These are phyloP conservation scores for Acanthosepion lycidas DNA, from an alignment of 2,888 invertebrate genomes.

Conservation along the genomic window DNA sequence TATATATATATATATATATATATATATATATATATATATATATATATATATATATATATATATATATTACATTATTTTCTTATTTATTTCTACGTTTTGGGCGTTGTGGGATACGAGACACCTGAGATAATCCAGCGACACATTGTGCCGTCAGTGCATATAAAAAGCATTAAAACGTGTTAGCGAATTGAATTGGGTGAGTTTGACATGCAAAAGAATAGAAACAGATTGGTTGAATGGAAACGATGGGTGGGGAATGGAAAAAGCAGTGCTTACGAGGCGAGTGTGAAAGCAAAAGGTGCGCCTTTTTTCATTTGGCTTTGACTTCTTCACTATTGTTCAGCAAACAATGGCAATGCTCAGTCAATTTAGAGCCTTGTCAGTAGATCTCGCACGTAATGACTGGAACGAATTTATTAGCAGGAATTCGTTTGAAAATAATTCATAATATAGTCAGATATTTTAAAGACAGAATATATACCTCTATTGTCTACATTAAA, in stretches of 20 bases:
- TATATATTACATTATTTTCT: not conserved
- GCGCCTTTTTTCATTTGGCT: not conserved
- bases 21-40: no score
- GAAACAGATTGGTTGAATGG: not conserved
- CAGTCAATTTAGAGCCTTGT: no score
- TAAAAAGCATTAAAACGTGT: not conserved
- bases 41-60: no score
- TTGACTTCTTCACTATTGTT: no score
- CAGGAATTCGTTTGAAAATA: no score
- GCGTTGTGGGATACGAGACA: not conserved
- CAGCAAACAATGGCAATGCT: no score
- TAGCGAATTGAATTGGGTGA: not conserved
- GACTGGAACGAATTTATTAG: no score
- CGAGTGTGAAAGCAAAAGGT: not conserved
- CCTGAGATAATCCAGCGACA: not conserved
- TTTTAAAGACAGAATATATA: no score
- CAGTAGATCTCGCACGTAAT: no score
- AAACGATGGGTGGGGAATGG: not conserved
- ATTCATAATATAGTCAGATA: no score
- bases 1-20: no score
- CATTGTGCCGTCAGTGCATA: not conserved
- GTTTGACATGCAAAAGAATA: constrained; percentile 17
- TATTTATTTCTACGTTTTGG: not conserved
- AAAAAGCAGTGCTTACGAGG: not conserved
- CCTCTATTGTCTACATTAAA: no score